phyloP scores from a whole-genome alignment of 2,888 invertebrate species.

The Adineta ricciae region DNA sequence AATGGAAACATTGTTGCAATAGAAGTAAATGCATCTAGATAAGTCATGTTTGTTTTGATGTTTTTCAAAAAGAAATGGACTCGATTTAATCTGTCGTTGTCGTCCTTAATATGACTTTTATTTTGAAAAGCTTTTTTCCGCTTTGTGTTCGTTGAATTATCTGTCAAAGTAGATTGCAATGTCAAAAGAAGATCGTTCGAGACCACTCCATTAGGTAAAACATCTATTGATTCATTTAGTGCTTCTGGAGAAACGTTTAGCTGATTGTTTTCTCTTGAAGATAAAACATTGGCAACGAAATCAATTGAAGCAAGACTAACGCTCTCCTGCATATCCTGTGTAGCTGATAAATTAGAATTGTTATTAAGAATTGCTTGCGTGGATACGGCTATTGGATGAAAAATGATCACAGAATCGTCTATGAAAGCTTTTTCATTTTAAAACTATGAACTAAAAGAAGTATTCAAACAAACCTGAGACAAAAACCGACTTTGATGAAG shows the following conservation, averaged over 20 bases:
- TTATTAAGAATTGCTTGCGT: neutral
- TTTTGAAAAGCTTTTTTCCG: neutral
- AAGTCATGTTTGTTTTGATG: neutral
- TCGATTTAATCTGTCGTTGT: neutral
- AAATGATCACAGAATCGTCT: neutral
- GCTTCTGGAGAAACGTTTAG: neutral
- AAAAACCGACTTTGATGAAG: too few relatives aligned
- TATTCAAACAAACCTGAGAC: too few relatives aligned
- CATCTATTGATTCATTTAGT: neutral
- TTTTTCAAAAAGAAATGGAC: neutral
- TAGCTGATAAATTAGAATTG: neutral
- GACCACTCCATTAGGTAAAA: too few relatives aligned
- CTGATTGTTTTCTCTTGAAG: neutral
- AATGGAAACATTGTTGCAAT: neutral
- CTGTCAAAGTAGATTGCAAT: neutral
- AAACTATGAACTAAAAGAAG: too few relatives aligned
- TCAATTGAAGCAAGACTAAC: neutral
- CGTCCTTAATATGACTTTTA: neutral
- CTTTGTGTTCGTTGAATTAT: neutral
- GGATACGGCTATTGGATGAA: neutral
- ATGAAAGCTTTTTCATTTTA: too few relatives aligned
- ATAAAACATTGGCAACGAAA: neutral
- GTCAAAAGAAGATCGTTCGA: neutral
- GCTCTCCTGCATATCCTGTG: rapidly evolving
- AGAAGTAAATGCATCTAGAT: neutral